Conservation (phyloP, 64 coral and sea anemone genomes). For the Porites australiensis region DNA sequence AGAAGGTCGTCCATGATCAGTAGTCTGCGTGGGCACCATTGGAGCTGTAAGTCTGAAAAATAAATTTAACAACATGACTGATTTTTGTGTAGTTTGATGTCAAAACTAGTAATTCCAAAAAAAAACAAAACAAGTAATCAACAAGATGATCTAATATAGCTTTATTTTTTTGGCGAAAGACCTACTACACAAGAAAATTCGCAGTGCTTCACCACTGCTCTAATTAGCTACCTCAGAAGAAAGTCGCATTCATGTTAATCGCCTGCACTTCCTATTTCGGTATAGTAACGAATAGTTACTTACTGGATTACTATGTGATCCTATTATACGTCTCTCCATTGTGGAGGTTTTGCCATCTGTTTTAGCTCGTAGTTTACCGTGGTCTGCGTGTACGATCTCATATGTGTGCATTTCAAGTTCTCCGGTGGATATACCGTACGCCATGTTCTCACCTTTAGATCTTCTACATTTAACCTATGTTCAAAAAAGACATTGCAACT, state of each 20-base stretch:
- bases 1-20: no score
- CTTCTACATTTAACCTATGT: constrained; percentile 10
- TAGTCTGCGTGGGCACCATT: constrained; percentile 5
- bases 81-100: no score
- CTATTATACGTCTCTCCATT: neutral
- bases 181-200: no score
- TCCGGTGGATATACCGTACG: neutral
- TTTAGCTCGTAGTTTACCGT: constrained; percentile 3
- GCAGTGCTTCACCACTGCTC: no score
- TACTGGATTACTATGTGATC: constrained; percentile 37
- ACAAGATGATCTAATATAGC: no score
- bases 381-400: neutral
- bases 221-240: no score
- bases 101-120: no score
- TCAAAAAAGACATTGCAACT: neutral
- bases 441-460: neutral
- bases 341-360: neutral
- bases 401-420: constrained; percentile 22
- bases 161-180: no score
- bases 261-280: no score
- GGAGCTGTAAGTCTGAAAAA: constrained; percentile 3
- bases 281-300: neutral
- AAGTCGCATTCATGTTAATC: no score
- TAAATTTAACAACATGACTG: neutral
- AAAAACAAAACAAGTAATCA: no score